Percentiles rank a stretch among this genome's conserved stretches.
Conservation (phyloP, 2,113 vertebrate species). For the Ictalurus furcatus region DNA sequence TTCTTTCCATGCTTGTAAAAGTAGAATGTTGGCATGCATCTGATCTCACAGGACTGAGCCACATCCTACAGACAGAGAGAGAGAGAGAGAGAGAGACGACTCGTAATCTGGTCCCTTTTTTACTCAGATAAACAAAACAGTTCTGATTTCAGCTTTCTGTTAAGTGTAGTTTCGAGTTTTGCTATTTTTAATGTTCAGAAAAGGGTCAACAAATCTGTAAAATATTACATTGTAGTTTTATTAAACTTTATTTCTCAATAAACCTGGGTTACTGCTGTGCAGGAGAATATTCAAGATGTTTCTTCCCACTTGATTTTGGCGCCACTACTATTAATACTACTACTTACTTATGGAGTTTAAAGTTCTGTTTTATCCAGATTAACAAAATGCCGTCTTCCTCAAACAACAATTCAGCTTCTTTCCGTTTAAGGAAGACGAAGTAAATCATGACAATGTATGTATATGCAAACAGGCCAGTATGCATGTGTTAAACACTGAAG, state of each 20-base stretch:
- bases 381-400: neutral
- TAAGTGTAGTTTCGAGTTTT: neutral
- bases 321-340: neutral
- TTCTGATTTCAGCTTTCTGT: neutral
- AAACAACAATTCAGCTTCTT: neutral
- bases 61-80: constrained; percentile 70
- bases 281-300: neutral
- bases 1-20: constrained; percentile 80
- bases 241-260: neutral
- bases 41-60: constrained; percentile 77
- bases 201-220: neutral
- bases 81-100: constrained; percentile 34
- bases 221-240: neutral
- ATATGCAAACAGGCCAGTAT: neutral
- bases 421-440: neutral
- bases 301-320: neutral
- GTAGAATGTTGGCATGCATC: constrained; percentile 88
- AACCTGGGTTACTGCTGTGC: neutral
- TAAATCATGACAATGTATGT: neutral
- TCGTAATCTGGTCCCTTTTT: constrained; percentile 38
- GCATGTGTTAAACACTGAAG: neutral
- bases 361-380: neutral
- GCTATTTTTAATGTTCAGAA: neutral
- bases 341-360: neutral
- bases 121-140: neutral